A percentile compares a stretch with the other conserved stretches of the same genome.
Evolutionary conservation across 2,888 invertebrate genomes (phyloP).

Genomic region (Conistra vaccinii): DNA sequence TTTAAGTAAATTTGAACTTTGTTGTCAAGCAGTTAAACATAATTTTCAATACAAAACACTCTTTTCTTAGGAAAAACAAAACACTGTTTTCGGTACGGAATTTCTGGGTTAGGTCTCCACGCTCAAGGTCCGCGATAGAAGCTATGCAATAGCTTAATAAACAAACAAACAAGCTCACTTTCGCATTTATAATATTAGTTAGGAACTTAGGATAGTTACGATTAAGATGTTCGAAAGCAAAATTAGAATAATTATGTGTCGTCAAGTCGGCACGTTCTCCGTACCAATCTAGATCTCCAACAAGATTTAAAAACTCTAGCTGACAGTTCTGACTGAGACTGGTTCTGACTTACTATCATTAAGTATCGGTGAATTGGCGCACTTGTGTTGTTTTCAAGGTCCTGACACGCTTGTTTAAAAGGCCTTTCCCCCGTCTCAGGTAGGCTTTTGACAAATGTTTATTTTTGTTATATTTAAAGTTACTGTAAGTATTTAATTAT

Average conservation of each 20-base stretch:
- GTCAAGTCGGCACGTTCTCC: conserved; percentile 10
- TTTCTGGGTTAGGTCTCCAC: too few species aligned
- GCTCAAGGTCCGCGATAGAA: too few species aligned
- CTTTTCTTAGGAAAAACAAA: too few species aligned
- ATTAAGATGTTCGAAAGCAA: neutral
- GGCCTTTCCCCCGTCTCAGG: conserved; percentile 72
- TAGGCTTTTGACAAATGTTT: conserved; percentile 37
- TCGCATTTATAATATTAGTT: too few species aligned
- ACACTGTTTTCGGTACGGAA: too few species aligned
- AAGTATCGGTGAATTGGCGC: conserved; percentile 70
- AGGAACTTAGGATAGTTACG: too few species aligned
- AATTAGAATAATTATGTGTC: neutral
- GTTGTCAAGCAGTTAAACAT: too few species aligned
- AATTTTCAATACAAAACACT: too few species aligned
- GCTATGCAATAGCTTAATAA: too few species aligned
- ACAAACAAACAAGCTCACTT: too few species aligned
- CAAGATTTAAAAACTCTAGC: conserved; percentile 2
- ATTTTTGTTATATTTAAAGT: neutral
- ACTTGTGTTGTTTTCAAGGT: conserved; percentile 78
- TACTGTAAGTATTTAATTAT: neutral
- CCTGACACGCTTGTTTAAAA: conserved; percentile 69
- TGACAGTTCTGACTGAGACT: conserved; percentile 7
- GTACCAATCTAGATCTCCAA: neutral
- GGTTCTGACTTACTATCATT: conserved; percentile 32
- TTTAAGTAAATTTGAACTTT: too few species aligned